A percentile compares a stretch with the other conserved stretches of the same genome.
phyloP scores from a whole-genome alignment of 2,113 vertebrate genomes.

The Corythaeola cristata region DNA sequence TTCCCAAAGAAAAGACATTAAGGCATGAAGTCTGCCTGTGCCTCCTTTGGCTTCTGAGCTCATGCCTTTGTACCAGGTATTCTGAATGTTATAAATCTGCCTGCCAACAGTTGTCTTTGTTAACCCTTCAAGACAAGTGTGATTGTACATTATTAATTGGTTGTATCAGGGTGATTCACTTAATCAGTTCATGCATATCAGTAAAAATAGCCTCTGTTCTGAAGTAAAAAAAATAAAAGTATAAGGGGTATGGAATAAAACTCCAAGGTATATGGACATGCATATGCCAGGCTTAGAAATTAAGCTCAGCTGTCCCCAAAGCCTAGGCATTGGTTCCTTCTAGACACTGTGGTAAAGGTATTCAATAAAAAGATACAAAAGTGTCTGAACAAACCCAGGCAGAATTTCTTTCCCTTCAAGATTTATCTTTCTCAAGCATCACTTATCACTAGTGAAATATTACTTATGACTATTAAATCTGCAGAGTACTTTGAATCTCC shows the following conservation, averaged over 20 bases:
- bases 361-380: neutral
- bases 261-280: fast-evolving
- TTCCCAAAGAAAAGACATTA: neutral
- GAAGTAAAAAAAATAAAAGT: neutral
- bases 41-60: neutral
- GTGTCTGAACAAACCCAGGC: neutral
- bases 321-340: neutral
- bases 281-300: neutral
- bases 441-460: slow-evolving; percentile 43
- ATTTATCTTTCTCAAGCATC: slow-evolving; percentile 3
- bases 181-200: neutral
- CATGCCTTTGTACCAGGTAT: neutral
- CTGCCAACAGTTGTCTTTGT: neutral
- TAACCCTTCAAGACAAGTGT: neutral
- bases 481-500: slow-evolving; percentile 12
- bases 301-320: neutral
- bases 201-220: neutral
- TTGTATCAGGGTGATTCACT: neutral
- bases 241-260: neutral
- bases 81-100: neutral
- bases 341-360: neutral
- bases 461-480: slow-evolving; percentile 41
- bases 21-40: neutral
- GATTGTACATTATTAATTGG: neutral
- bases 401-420: neutral